phyloP scores from a whole-genome alignment of 2,888 invertebrate species.

The Cryptocephalus moraei region DNA sequence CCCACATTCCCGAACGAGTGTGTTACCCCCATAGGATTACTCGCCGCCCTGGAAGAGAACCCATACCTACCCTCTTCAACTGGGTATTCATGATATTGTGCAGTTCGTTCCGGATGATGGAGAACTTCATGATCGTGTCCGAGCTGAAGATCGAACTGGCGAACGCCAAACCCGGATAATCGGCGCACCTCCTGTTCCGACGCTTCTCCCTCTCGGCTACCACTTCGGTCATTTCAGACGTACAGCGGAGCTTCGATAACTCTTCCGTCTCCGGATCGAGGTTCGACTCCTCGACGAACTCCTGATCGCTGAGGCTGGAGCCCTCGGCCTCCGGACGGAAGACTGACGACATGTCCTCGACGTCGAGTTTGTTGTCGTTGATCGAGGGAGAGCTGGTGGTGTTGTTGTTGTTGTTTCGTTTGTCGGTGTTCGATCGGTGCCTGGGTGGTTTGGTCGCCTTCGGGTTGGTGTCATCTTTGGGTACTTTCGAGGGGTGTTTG shows the following conservation, averaged over 20 bases:
- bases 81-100: constrained; percentile 96
- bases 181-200: constrained; percentile 69
- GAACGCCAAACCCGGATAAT: constrained; percentile 87
- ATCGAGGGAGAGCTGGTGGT: constrained; percentile 4
- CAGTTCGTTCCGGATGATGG: constrained; percentile 91
- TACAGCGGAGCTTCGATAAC: constrained; percentile 74
- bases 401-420: constrained; percentile 3
- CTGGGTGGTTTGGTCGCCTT: constrained; percentile 19
- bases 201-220: constrained; percentile 73
- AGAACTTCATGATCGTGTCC: constrained; percentile 96
- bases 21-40: no score
- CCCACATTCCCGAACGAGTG: no score
- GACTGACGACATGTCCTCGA: constrained; percentile 28
- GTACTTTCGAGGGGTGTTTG: constrained; percentile 9
- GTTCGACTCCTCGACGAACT: constrained; percentile 33
- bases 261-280: constrained; percentile 73
- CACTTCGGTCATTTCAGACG: constrained; percentile 82
- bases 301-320: constrained; percentile 41
- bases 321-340: constrained; percentile 38
- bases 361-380: constrained; percentile 8
- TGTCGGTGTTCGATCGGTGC: constrained; percentile 6
- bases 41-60: no score
- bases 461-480: constrained; percentile 13
- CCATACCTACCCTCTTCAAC: constrained; percentile 78
- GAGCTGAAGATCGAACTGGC: constrained; percentile 90